phyloP scores from a whole-genome alignment of 2,113 vertebrate species.

The Urocolius indicus region DNA sequence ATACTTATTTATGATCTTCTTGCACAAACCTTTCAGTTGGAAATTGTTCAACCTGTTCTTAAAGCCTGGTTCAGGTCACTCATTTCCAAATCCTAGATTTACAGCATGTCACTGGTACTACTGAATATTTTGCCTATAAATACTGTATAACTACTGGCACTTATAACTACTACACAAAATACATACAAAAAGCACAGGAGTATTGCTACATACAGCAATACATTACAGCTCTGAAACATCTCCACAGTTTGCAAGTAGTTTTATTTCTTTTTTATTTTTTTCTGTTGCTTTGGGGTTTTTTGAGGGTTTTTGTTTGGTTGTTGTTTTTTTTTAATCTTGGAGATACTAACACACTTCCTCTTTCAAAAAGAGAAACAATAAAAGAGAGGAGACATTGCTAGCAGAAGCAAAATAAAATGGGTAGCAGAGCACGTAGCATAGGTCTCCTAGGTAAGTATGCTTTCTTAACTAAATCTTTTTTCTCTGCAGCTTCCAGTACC shows the following conservation, averaged over 20 bases:
- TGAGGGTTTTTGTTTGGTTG: background rate
- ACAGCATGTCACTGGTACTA: background rate
- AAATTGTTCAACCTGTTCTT: background rate
- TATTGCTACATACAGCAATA: background rate
- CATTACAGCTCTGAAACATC: background rate
- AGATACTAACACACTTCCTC: background rate
- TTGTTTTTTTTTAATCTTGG: background rate
- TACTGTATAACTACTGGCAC: background rate
- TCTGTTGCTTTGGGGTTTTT: accelerated
- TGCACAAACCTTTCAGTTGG: background rate
- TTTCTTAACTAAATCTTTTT: background rate
- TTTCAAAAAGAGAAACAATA: slow-evolving; percentile 1
- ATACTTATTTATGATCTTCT: background rate
- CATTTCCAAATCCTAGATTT: background rate
- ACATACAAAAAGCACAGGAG: background rate
- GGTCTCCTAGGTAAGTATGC: background rate
- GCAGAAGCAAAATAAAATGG: background rate
- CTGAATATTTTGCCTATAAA: background rate
- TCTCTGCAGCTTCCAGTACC: background rate
- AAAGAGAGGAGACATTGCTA: background rate
- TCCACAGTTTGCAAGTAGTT: background rate
- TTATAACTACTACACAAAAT: background rate
- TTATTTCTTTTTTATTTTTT: background rate
- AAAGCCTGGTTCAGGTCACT: background rate
- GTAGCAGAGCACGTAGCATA: background rate